These are phyloP conservation scores for Catostylus mosaicus DNA, from an alignment of 30 jellyfish, hydroid and myxozoan species.

Conservation along the genomic window DNA sequence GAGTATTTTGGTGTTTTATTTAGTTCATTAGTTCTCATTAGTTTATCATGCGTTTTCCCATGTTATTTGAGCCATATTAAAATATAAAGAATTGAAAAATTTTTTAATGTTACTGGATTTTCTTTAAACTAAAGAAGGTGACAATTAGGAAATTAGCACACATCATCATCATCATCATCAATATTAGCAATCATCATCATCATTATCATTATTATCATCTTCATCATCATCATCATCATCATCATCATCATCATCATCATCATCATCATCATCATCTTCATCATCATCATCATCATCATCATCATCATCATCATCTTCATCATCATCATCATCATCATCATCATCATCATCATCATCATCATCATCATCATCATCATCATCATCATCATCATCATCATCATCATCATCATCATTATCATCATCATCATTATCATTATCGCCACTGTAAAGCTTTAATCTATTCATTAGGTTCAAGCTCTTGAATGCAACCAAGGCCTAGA, in stretches of 20 bases:
- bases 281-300: neutral
- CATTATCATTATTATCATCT: neutral
- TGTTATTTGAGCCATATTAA: too few species aligned
- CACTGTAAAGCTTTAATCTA: neutral
- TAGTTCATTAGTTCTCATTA: too few species aligned
- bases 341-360: neutral
- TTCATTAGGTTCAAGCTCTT: constrained; percentile 91
- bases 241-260: neutral
- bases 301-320: neutral
- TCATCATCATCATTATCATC: neutral
- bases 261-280: neutral
- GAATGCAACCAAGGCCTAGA: constrained; percentile 79
- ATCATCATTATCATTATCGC: too few species aligned
- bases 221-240: neutral
- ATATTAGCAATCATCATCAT: neutral
- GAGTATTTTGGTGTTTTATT: too few species aligned
- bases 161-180: neutral
- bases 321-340: neutral
- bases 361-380: neutral
- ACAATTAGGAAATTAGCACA: too few species aligned
- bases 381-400: neutral
- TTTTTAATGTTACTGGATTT: too few species aligned
- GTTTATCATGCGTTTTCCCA: too few species aligned
- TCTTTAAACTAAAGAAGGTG: too few species aligned
- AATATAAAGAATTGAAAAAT: too few species aligned